Evolutionary conservation across 2,797 vertebrate species (phyloP).

Genomic region (Todus mexicanus): DNA sequence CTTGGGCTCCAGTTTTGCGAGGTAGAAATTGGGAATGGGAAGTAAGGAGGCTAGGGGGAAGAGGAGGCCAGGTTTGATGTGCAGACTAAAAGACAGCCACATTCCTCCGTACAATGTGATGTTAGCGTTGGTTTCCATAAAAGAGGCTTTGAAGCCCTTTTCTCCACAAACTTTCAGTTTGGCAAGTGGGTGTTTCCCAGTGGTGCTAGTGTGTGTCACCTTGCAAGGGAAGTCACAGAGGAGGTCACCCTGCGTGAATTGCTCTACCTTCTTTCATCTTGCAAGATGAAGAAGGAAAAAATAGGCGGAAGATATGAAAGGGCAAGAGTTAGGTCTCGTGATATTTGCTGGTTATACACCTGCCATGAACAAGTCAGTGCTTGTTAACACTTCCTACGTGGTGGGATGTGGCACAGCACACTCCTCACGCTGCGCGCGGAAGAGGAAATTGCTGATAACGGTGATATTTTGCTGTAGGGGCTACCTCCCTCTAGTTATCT

Average conservation of each 20-base stretch:
- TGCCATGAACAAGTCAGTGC: conserved; percentile 5
- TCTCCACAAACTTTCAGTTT: neutral
- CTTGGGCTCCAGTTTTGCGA: neutral
- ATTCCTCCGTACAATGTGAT: neutral
- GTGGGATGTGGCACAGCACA: conserved; percentile 41
- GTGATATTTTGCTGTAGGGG: conserved; percentile 17
- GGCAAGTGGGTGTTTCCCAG: neutral
- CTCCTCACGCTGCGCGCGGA: neutral
- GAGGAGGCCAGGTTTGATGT: neutral
- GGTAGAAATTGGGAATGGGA: neutral
- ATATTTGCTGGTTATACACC: neutral
- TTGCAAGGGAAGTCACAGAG: neutral
- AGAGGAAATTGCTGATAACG: conserved; percentile 38
- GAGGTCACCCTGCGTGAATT: neutral
- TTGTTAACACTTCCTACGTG: conserved; percentile 26
- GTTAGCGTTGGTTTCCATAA: neutral
- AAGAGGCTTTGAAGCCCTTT: neutral
- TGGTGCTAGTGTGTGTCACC: neutral
- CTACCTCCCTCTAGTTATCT: conserved; percentile 22
- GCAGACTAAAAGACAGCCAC: neutral
- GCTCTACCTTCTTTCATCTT: neutral
- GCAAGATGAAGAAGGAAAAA: neutral
- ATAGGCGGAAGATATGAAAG: neutral
- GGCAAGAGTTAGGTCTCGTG: conserved; percentile 1
- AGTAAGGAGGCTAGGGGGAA: neutral